Evolutionary conservation across 2,888 invertebrate species (phyloP), one percentile per base, ranked within the genome.

Genomic region (Leptinotarsa rubiginosa): DNA sequence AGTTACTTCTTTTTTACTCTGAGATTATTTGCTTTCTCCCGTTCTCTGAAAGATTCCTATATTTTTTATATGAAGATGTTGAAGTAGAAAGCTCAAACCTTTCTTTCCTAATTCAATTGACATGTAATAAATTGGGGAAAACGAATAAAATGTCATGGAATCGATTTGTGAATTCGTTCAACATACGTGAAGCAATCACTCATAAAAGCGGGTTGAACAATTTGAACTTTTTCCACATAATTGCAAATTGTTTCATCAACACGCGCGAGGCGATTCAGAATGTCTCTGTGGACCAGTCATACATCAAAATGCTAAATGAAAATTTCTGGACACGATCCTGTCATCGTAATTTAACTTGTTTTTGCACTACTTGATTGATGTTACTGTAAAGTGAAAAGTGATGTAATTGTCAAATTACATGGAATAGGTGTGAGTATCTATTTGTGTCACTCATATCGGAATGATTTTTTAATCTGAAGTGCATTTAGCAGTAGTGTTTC

Each of bases 321-420:
- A 75, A 73, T 73, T 73, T 68, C 73, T 69, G 72, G 71, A 69
- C 70, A 69, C 47, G 70, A 72, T 76, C 72, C 66, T 64, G 64
- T 67, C 67, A 56, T 54, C 49, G 65, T 54, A 62, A 62, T 31
- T 62, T 5, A n/a, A 64, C 41, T 56, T 64, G 73, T 74, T 59
- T 15, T 47, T 50, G 73, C 70, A 70, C 73, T 50, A 65, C 69
- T 70, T 74, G 73, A 74, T 74, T 74, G 73, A 74, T 74, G 66
- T 18, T 69, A 47, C 59, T 70, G 66, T 50, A 66, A 73, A 73
- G 68, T 73, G 73, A 73, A 73, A 73, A 73, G 70, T 52, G 59
- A 49, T 73, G 73, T 73, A 31, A 49, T 25, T 25, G 62, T 62
- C n/a, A 12, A 62, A 62, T 31, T 62, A 62, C n/a, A 62, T n/a